phyloP scores from a whole-genome alignment of 2,113 vertebrate genomes.

The Periophthalmodon schlosseri region DNA sequence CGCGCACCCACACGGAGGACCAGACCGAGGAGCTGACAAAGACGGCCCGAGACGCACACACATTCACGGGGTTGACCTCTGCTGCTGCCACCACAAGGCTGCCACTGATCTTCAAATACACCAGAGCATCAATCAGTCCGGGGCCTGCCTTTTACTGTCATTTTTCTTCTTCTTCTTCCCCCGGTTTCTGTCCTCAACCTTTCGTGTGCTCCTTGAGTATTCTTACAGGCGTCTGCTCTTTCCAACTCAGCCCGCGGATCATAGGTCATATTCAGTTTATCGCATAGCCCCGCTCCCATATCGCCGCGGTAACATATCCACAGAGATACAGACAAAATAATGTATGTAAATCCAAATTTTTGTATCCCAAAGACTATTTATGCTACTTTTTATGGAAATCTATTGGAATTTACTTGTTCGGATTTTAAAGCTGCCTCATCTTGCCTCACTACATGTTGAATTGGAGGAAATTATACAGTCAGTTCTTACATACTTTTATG shows the following conservation, averaged over 20 bases:
- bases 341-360: slow-evolving; percentile 78
- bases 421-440: slow-evolving; percentile 50
- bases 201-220: slow-evolving; percentile 82
- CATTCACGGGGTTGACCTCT: slow-evolving; percentile 77
- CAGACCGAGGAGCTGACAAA: slow-evolving; percentile 50
- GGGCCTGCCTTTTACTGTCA: slow-evolving; percentile 87
- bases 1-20: slow-evolving; percentile 45
- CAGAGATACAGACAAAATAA: slow-evolving; percentile 73
- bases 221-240: slow-evolving; percentile 85
- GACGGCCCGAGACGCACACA: slow-evolving; percentile 32
- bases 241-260: slow-evolving; percentile 77
- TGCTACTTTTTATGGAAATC: slow-evolving; percentile 76
- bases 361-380: slow-evolving; percentile 77
- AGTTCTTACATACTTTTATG: slow-evolving; percentile 22
- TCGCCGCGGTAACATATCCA: slow-evolving; percentile 73
- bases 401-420: slow-evolving; percentile 58
- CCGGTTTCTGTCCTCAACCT: slow-evolving; percentile 69
- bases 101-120: slow-evolving; percentile 91
- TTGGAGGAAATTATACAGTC: slow-evolving; percentile 53
- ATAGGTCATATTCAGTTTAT: slow-evolving; percentile 78
- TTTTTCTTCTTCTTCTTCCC: slow-evolving; percentile 76
- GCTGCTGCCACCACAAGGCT: slow-evolving; percentile 83
- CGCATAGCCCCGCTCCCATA: slow-evolving; percentile 56
- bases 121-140: slow-evolving; percentile 89
- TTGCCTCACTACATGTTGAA: slow-evolving; percentile 62